Base-by-base conservation (phyloP, 2,113 vertebrate species). In the Carassius auratus region DNA sequence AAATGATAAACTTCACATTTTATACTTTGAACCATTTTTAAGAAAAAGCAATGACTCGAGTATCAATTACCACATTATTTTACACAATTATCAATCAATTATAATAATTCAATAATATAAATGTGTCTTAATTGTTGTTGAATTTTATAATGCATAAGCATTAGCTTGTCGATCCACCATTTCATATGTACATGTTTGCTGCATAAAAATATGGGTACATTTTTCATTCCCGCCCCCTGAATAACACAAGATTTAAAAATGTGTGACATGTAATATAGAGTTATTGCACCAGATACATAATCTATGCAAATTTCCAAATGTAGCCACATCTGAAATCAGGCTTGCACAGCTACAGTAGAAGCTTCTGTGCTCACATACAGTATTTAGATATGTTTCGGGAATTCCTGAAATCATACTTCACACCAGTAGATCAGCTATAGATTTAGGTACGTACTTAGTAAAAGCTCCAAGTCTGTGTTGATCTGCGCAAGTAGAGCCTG, bases 401-500 rank as follows among this genome's bases (percentile, higher is more conserved):
- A 26, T 5, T 30, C 3, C 23, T 15, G 14, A 55, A 14, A 4
- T 79, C 21, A 52, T 19, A 5, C 4, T 76, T 52, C 3, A 26
- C 8, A 36, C 36, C 15, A 36, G 30, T 26, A 33, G 4, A 30
- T 78, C 26, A 59, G 52, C 26, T 26, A 36, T 57, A 59, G 33
- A 61, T 26, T 69, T 3, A 52, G 38, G 52, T 42, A 15, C 61
- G 6, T 86, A 90, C 87, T 86, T 1, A 76, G 21, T 61, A 90
- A 75, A 17, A 90, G 89, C 89, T 96, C 95, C 87, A 96, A 86
- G 62, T 96, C 94, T 0, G 96, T 96, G 93, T 91, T 96, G 92
- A 97, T 95, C 92, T 96, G 96, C 77, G 93, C 95, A 71, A 96
- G 92, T 19, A 97, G 89, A 0, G 95, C 90, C 57, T 96, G 92